These are phyloP conservation scores for Corvus moneduloides DNA, from an alignment of 2,113 vertebrate genomes.

Conservation along the genomic window DNA sequence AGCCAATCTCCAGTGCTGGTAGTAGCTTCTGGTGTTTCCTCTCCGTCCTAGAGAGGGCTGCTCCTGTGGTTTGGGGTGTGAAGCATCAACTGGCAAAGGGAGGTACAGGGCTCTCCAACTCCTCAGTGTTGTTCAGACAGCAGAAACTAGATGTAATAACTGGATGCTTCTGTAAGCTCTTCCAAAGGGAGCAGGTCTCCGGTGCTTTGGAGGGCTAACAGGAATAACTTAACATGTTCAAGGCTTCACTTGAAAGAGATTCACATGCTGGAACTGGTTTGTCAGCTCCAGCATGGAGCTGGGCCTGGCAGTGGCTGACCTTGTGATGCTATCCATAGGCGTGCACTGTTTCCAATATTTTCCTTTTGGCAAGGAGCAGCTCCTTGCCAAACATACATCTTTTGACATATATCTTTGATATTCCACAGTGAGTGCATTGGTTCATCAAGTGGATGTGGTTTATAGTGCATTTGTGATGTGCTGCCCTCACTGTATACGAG, in stretches of 20 bases:
- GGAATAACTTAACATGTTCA: not conserved
- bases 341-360: rapidly evolving
- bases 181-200: not conserved
- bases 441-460: not conserved
- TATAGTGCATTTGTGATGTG: not conserved
- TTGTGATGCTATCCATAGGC: not conserved
- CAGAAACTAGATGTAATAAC: not conserved
- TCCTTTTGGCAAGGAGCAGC: not conserved
- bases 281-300: not conserved
- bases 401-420: not conserved
- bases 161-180: not conserved
- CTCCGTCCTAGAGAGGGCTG: not conserved
- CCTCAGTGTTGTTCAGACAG: not conserved
- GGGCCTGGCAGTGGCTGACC: rapidly evolving
- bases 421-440: not conserved
- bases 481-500: rapidly evolving
- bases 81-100: rapidly evolving
- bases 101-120: not conserved
- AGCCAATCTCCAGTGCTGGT: not conserved
- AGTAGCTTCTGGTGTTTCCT: not conserved
- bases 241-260: not conserved
- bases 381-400: no score
- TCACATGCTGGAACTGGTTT: not conserved
- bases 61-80: not conserved
- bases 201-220: not conserved